Conservation (phyloP, 2,888 invertebrate genomes). For the Siphlonurus alternatus region DNA sequence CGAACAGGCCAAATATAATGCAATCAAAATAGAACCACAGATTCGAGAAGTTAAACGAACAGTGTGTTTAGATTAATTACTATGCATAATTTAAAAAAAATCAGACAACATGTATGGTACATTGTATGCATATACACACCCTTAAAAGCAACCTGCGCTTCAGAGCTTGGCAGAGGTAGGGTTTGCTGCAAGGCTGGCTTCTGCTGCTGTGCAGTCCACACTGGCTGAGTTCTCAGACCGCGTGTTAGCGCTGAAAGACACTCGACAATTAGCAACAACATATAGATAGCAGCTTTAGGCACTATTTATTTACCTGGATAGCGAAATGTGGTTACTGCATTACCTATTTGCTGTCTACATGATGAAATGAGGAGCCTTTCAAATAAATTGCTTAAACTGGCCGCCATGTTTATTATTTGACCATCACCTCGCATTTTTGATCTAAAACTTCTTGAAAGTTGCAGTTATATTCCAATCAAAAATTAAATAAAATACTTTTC, state of each 20-base stretch:
- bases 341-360: neutral
- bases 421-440: neutral
- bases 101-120: too few species aligned
- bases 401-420: neutral
- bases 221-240: neutral
- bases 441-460: neutral
- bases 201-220: neutral
- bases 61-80: too few species aligned
- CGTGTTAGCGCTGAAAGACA: neutral
- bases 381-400: neutral
- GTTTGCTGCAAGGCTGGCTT: neutral
- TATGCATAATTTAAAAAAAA: too few species aligned
- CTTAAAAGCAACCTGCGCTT: neutral
- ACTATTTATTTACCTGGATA: neutral
- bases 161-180: neutral
- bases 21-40: too few species aligned
- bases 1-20: too few species aligned
- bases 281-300: neutral
- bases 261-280: too few species aligned
- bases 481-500: too few species aligned
- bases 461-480: too few species aligned
- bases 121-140: too few species aligned
- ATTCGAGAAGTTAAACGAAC: too few species aligned
- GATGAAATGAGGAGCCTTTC: neutral
- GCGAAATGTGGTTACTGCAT: neutral